These are phyloP conservation scores for Catharus ustulatus DNA, from an alignment of 2,797 vertebrate species.

Conservation along the genomic window DNA sequence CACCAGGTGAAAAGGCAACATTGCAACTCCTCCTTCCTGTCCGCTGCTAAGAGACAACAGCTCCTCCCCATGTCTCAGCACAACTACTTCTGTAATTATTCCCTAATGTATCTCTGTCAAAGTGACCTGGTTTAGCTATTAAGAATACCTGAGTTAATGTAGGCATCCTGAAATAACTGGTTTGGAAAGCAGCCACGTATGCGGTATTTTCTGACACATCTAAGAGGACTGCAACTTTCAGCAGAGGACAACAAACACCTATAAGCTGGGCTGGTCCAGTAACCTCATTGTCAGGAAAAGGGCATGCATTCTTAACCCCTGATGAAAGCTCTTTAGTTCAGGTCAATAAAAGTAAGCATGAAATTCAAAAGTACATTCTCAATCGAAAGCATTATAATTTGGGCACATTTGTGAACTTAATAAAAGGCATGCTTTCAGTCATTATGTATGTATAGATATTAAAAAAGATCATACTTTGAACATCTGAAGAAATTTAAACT, in stretches of 20 bases:
- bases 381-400: not conserved
- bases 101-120: not conserved
- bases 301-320: not conserved
- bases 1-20: not conserved
- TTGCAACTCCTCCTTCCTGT: not conserved
- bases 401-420: not conserved
- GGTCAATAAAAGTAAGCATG: not conserved
- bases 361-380: not conserved
- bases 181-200: not conserved
- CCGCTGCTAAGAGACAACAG: not conserved
- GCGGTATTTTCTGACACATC: not conserved
- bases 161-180: slow-evolving; percentile 35
- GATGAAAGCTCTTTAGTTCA: not conserved
- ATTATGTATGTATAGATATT: not conserved
- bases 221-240: not conserved
- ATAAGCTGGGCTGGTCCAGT: not conserved
- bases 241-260: not conserved
- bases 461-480: not conserved
- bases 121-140: slow-evolving; percentile 55
- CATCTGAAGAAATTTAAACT: not conserved
- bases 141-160: slow-evolving; percentile 27
- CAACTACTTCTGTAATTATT: not conserved
- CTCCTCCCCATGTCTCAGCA: slow-evolving; percentile 31
- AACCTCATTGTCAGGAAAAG: not conserved
- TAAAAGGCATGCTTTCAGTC: not conserved